These are phyloP conservation scores for Lucifuga dentata DNA, from an alignment of 2,113 vertebrate genomes.

Conservation along the genomic window DNA sequence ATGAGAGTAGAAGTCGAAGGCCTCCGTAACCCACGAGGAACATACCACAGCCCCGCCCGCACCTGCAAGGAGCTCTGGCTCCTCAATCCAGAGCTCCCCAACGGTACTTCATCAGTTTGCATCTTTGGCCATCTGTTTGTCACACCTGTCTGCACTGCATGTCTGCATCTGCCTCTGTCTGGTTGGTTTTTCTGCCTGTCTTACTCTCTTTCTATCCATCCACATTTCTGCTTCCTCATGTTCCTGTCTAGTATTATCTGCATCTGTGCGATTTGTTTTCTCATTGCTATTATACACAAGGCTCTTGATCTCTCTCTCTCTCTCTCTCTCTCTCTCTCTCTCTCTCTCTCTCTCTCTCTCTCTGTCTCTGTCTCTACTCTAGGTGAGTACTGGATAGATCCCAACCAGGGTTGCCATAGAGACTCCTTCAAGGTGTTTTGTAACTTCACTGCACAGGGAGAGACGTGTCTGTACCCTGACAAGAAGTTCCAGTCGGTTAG, in stretches of 20 bases:
- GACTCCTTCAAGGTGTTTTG: slow-evolving; percentile 98
- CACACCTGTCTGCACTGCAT: background rate
- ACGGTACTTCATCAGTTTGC: slow-evolving; percentile 79
- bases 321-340: background rate
- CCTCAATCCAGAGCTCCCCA: slow-evolving; percentile 89
- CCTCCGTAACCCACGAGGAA: slow-evolving; percentile 92
- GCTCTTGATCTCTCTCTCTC: background rate
- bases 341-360: slow-evolving; percentile 5
- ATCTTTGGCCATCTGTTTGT: slow-evolving; percentile 8
- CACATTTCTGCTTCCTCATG: background rate
- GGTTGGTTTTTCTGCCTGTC: background rate
- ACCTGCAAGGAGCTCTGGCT: slow-evolving; percentile 98
- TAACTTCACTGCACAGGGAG: slow-evolving; percentile 95
- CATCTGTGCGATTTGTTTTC: background rate
- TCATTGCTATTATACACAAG: background rate
- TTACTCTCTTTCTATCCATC: background rate
- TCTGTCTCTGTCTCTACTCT: slow-evolving; percentile 32
- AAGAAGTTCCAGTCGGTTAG: slow-evolving; percentile 96
- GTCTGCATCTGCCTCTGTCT: too few species aligned
- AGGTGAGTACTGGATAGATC: slow-evolving; percentile 99
- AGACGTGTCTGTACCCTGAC: slow-evolving; percentile 94
- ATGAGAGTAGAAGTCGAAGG: slow-evolving; percentile 96
- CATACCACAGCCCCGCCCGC: slow-evolving; percentile 91
- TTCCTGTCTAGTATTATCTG: background rate
- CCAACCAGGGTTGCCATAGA: slow-evolving; percentile 96